Evolutionary conservation across 2,888 invertebrate species (phyloP).

Genomic region (Galerucella pusilla): DNA sequence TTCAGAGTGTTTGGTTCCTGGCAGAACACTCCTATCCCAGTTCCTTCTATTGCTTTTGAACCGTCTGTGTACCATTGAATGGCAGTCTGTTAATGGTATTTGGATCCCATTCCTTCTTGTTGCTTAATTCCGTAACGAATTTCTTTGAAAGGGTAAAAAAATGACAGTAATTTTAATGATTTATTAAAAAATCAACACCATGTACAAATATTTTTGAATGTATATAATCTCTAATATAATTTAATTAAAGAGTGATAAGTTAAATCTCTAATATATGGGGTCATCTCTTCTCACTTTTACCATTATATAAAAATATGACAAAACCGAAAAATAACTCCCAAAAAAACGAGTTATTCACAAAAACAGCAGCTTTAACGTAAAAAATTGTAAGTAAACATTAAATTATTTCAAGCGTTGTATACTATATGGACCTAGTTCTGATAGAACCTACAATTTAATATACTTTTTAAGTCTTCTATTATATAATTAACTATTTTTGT

Average conservation of each 20-base stretch:
- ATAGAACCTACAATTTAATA: neutral
- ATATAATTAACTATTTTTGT: conserved; percentile 1
- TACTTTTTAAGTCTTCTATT: neutral
- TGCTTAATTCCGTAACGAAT: too few species aligned
- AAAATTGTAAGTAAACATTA: neutral
- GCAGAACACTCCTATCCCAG: too few species aligned
- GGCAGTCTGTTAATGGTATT: too few species aligned
- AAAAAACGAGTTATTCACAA: neutral
- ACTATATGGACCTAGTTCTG: neutral
- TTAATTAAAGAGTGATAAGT: conserved; percentile 28
- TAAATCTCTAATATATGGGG: neutral
- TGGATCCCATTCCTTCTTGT: too few species aligned
- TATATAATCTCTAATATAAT: conserved; percentile 35
- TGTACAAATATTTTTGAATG: conserved; percentile 56
- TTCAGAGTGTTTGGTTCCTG: too few species aligned
- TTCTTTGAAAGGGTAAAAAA: conserved; percentile 33
- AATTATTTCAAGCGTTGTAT: neutral
- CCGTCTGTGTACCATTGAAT: too few species aligned
- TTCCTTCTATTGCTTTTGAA: too few species aligned
- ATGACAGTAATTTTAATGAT: conserved; percentile 46
- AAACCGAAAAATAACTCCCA: conserved; percentile 10
- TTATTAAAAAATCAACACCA: conserved; percentile 59
- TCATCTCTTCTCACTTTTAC: conserved; percentile 8
- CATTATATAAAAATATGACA: neutral
- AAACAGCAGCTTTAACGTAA: neutral